Base-by-base conservation (phyloP, 1,140 invertebrate genomes). In the Tetragonula clypearis region DNA sequence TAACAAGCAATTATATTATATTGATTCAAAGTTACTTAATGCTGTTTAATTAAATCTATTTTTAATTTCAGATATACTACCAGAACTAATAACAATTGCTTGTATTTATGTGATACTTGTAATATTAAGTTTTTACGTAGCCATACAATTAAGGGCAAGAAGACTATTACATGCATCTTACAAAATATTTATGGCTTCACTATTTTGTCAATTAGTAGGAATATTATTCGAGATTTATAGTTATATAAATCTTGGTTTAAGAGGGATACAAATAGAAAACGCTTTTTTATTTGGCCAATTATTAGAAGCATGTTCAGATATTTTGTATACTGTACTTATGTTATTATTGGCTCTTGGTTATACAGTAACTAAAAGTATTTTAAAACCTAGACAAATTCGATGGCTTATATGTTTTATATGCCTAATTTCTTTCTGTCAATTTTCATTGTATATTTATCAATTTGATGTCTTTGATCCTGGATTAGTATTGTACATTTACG, bases 161-260 rank as follows among this genome's bases (percentile, higher is more conserved):
- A 97, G 98, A 92, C 93, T 99, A 1, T 95, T 98, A 60, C 98
- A 99, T 93, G 95, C 97, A 2, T 99, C 98, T 0, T 99, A 98
- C 94, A 98, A 98, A 93, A 93, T 99, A 84, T 99, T 97, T 92
- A 95, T 98, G 23, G 88, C 96, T 4, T 98, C 98, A 1, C 93
- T 98, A 8, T 90, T 96, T 6, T 92, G 96, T 53, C 96, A 98
- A 92, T 95, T 96, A 69, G 87, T 95, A 23, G 97, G 97, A 15
- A 81, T 84, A 35, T 62, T 76, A 60, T 88, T 79, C 75, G 89
- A 90, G 71, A 86, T 79, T 75, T 90, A 78, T 71, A 92, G 66
- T 62, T 86, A 90, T 5, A 75, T 85, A 14, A 90, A 88, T 75
- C 84, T 86, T 26, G 92, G 89, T n/a, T 19, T 91, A 21, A 89